Evolutionary conservation across 2,797 vertebrate species (phyloP).

Genomic region (Cyprinodon diabolis): DNA sequence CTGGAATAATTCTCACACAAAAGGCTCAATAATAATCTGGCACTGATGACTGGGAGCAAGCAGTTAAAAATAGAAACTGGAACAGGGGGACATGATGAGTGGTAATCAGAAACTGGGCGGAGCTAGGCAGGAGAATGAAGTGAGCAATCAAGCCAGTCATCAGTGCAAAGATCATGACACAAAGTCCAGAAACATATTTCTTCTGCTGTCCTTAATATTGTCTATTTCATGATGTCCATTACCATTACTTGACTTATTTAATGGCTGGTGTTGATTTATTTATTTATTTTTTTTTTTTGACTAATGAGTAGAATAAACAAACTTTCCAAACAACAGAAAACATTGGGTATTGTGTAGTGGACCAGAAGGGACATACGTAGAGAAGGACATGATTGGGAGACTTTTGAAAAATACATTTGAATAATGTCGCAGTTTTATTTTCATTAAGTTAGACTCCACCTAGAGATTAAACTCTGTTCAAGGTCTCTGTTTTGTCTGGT

Average conservation of each 20-base stretch:
- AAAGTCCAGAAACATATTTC: background rate
- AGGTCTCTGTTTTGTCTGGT: constrained; percentile 40
- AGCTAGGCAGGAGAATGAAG: no score
- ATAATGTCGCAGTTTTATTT: background rate
- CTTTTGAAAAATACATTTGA: background rate
- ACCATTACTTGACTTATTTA: background rate
- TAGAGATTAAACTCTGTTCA: background rate
- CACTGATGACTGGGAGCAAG: no score
- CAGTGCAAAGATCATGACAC: no score
- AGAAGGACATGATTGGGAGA: background rate
- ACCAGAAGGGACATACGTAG: background rate
- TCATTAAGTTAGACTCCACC: background rate
- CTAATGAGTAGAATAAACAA: background rate
- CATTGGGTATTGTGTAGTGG: background rate
- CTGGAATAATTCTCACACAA: no score
- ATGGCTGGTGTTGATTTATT: background rate
- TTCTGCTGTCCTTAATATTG: background rate
- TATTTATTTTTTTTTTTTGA: background rate
- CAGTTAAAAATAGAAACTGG: no score
- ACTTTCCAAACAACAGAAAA: background rate
- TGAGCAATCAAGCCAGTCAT: no score
- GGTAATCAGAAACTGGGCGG: no score
- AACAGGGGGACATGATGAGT: no score
- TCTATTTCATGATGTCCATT: background rate
- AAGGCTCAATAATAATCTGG: no score